Conservation (phyloP, 2,113 vertebrate genomes). For the Menidia beryllina region DNA sequence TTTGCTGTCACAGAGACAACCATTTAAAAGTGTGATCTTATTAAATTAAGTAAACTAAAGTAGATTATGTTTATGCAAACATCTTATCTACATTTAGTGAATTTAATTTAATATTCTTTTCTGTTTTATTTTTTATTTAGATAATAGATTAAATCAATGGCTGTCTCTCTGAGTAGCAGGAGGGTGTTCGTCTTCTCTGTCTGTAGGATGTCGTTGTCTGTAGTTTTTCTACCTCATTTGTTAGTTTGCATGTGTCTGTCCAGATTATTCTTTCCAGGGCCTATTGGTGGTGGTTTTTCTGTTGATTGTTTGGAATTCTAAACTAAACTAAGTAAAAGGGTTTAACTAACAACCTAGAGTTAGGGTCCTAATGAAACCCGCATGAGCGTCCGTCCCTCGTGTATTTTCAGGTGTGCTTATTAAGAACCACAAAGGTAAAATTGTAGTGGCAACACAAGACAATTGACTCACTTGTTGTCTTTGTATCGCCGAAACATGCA, state of each 20-base stretch:
- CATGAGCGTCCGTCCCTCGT: too few relatives aligned
- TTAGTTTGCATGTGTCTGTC: slow-evolving; percentile 67
- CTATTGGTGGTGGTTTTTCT: slow-evolving; percentile 56
- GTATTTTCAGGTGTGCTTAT: too few relatives aligned
- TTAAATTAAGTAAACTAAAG: background rate
- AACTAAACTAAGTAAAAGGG: background rate
- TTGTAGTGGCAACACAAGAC: too few relatives aligned
- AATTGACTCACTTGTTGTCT: too few relatives aligned
- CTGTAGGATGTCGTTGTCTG: slow-evolving; percentile 35
- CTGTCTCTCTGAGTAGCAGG: slow-evolving; percentile 59
- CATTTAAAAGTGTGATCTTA: slow-evolving; percentile 17
- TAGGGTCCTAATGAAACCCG: too few relatives aligned
- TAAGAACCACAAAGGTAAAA: too few relatives aligned
- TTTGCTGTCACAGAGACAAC: slow-evolving; percentile 63
- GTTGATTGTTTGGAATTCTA: background rate
- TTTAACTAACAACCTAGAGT: slow-evolving; percentile 15
- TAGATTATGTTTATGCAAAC: too few relatives aligned
- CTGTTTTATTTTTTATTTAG: background rate
- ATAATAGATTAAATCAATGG: slow-evolving; percentile 30
- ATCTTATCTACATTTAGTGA: rapidly evolving
- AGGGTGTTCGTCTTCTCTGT: slow-evolving; percentile 61
- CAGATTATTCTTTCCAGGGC: slow-evolving; percentile 45
- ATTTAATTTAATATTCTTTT: slow-evolving; percentile 6
- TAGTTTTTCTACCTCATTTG: slow-evolving; percentile 51
- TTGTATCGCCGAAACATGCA: too few relatives aligned